Conservation (phyloP, 2,113 vertebrate species). For the Anolis sagrei region DNA sequence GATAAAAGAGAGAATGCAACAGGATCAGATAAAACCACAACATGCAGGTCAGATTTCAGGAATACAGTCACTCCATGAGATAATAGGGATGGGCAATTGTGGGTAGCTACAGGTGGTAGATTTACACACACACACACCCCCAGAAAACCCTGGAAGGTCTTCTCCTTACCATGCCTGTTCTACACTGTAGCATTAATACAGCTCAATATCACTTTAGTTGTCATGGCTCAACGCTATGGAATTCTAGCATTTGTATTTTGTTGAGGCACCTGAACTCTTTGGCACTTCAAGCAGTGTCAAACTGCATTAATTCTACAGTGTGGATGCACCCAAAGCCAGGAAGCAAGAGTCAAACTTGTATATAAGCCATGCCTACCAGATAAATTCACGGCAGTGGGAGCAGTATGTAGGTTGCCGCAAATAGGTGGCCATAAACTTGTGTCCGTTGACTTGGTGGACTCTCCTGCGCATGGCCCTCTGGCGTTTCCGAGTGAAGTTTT, state of each 20-base stretch:
- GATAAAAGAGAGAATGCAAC: constrained; percentile 51
- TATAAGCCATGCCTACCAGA: constrained; percentile 84
- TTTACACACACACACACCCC: no score
- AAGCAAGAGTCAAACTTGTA: fast-evolving
- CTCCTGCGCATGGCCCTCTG: constrained; percentile 89
- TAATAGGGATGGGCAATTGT: no score
- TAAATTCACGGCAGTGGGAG: constrained; percentile 96
- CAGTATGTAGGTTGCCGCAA: constrained; percentile 97
- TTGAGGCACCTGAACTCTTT: no score
- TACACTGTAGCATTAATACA: no score
- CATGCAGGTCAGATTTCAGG: constrained; percentile 1
- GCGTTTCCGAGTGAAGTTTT: constrained; percentile 90
- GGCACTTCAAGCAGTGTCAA: no score
- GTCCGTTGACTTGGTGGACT: constrained; percentile 96
- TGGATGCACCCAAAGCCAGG: fast-evolving
- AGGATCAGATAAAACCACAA: background rate
- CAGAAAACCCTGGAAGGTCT: no score
- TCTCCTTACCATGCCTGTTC: no score
- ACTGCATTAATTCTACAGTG: no score
- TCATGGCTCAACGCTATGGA: no score
- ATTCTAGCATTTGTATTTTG: no score
- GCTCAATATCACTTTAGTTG: no score
- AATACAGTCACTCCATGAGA: background rate
- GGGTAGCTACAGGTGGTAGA: background rate
- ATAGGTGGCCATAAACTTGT: constrained; percentile 99